A percentile compares a stretch with the other conserved stretches of the same genome.
phyloP scores from a whole-genome alignment of 2,113 vertebrate genomes.

The Shinisaurus crocodilurus region DNA sequence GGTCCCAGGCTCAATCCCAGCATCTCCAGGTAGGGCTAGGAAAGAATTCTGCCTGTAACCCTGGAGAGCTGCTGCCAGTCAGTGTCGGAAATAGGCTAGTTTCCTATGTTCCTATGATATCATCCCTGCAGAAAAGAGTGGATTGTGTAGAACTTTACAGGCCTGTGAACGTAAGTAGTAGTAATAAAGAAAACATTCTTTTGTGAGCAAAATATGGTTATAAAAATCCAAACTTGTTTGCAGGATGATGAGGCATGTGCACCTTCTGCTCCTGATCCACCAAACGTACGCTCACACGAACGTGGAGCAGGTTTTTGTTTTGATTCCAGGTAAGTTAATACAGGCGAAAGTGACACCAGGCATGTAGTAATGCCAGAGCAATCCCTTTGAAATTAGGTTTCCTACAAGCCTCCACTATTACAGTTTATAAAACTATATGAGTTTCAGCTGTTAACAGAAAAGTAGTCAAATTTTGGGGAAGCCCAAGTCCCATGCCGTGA shows the following conservation, averaged over 20 bases:
- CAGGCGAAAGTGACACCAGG: background rate
- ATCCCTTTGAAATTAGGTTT: background rate
- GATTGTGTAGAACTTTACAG: background rate
- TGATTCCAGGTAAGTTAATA: constrained; percentile 88
- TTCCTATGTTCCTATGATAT: background rate
- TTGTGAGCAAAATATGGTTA: background rate
- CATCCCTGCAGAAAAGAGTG: background rate
- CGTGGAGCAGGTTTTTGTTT: constrained; percentile 93
- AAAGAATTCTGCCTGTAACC: too few relatives aligned
- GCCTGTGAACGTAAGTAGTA: background rate
- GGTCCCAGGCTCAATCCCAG: too few relatives aligned
- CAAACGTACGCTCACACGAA: constrained; percentile 82
- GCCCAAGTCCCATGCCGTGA: background rate
- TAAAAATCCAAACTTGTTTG: constrained; percentile 27
- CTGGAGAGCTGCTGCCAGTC: too few relatives aligned
- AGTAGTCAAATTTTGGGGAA: background rate
- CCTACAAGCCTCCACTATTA: background rate
- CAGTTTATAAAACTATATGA: background rate
- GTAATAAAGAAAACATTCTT: background rate
- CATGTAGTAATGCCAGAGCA: background rate
- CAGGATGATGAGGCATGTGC: constrained; percentile 77
- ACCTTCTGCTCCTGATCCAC: constrained; percentile 76
- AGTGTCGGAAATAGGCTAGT: too few relatives aligned
- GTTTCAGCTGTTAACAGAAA: background rate
- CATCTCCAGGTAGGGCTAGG: too few relatives aligned